These are phyloP conservation scores for Trilocha varians DNA, from an alignment of 2,888 invertebrate genomes.

Conservation along the genomic window DNA sequence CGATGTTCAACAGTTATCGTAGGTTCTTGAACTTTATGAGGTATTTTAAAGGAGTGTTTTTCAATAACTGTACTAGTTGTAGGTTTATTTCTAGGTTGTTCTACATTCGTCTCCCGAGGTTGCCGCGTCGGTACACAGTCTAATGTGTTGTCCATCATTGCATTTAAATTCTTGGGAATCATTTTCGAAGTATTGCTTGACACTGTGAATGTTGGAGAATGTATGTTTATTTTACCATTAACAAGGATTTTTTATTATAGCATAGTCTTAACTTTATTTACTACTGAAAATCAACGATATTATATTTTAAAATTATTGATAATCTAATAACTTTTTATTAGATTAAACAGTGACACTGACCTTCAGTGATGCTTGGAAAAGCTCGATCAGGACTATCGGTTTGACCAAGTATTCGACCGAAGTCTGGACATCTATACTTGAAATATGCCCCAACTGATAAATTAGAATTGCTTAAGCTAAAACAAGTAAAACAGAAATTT, in stretches of 20 bases:
- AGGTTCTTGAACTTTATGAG: not conserved
- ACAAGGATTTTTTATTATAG: no score
- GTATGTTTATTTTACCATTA: no score
- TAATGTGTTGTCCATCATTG: slow-evolving; percentile 41
- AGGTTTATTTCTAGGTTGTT: slow-evolving; percentile 20
- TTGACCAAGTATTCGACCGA: slow-evolving; percentile 39
- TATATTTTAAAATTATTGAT: no score
- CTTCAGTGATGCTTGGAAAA: slow-evolving; percentile 49
- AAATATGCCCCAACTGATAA: slow-evolving; percentile 58
- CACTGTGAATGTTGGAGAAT: slow-evolving; percentile 22
- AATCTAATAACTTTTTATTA: no score
- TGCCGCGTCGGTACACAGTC: slow-evolving; percentile 57
- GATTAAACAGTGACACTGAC: slow-evolving; percentile 20
- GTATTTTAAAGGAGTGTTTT: slow-evolving; percentile 7
- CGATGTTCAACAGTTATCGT: not conserved
- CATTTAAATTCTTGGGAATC: slow-evolving; percentile 20
- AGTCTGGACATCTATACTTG: slow-evolving; percentile 48
- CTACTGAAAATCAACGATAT: no score
- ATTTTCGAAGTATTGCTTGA: slow-evolving; percentile 17
- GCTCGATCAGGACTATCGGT: slow-evolving; percentile 47
- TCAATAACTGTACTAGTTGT: slow-evolving; percentile 14
- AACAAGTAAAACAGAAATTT: slow-evolving; percentile 14
- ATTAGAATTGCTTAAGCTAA: slow-evolving; percentile 39
- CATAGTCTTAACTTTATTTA: no score
- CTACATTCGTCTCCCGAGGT: slow-evolving; percentile 25